These are phyloP conservation scores for Limnephilus lunatus DNA, from an alignment of 2,888 invertebrate genomes.

Conservation along the genomic window DNA sequence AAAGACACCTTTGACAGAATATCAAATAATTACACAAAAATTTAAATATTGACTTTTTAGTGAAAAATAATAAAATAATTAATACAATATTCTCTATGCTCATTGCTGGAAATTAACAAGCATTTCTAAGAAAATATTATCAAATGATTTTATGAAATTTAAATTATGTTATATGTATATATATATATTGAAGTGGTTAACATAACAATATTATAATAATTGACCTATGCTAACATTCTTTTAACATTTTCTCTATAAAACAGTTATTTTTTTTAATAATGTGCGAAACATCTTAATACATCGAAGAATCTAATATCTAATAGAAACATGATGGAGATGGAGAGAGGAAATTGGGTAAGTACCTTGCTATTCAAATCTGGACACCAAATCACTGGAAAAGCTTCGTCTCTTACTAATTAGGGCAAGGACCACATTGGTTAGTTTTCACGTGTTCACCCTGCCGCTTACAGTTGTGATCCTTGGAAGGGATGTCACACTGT, in stretches of 20 bases:
- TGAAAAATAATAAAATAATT: background rate
- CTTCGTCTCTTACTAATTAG: no score
- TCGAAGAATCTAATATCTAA: background rate
- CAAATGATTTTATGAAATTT: background rate
- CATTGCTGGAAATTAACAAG: background rate
- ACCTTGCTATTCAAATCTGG: no score
- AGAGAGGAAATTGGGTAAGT: no score
- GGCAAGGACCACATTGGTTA: no score
- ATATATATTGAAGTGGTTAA: background rate
- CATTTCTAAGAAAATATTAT: background rate
- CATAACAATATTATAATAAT: background rate
- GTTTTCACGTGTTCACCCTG: no score
- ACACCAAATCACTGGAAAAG: no score
- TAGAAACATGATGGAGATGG: background rate
- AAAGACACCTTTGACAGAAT: background rate
- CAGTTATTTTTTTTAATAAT: background rate
- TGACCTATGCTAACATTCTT: background rate
- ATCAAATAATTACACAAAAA: background rate
- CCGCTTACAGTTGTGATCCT: no score
- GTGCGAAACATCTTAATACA: background rate
- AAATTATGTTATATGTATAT: no score
- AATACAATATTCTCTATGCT: background rate
- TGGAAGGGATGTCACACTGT: no score
- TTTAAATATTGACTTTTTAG: background rate
- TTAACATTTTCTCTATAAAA: background rate